Conservation (phyloP, 2,888 invertebrate species). For the Lasioglossum leucozonium region DNA sequence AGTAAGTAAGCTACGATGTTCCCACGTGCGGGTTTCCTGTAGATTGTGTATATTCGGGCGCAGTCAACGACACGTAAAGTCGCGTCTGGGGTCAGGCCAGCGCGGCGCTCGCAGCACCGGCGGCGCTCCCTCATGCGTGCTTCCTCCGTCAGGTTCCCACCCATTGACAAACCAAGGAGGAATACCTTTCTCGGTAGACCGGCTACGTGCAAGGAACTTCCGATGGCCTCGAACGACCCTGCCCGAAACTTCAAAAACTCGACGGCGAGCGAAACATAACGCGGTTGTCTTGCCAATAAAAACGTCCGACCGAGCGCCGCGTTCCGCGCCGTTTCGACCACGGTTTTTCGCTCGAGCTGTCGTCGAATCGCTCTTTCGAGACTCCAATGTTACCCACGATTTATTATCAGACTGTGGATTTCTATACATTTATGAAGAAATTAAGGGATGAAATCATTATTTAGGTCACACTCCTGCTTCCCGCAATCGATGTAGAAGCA, state of each 20-base stretch:
- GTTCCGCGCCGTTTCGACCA: too few relatives aligned
- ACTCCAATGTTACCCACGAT: too few relatives aligned
- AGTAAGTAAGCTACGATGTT: constrained; percentile 66
- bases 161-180: constrained; percentile 68
- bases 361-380: neutral
- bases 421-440: too few relatives aligned
- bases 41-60: constrained; percentile 72
- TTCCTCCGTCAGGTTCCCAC: constrained; percentile 79
- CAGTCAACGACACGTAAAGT: constrained; percentile 78
- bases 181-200: constrained; percentile 52
- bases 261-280: constrained; percentile 10
- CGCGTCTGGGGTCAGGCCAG: constrained; percentile 75
- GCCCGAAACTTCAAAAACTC: constrained; percentile 48
- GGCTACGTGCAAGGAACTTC: constrained; percentile 56
- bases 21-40: constrained; percentile 77
- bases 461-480: too few relatives aligned
- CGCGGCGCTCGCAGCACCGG: neutral
- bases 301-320: neutral
- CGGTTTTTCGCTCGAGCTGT: neutral
- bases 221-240: constrained; percentile 58
- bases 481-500: too few relatives aligned
- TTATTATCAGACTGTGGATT: too few relatives aligned
- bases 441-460: too few relatives aligned
- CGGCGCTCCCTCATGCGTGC: constrained; percentile 79
- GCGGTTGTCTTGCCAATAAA: constrained; percentile 3